Percentiles rank a stretch among this genome's conserved stretches.
Conservation (phyloP, 2,113 vertebrate species). For the Sinocyclocheilus maitianheensis region DNA sequence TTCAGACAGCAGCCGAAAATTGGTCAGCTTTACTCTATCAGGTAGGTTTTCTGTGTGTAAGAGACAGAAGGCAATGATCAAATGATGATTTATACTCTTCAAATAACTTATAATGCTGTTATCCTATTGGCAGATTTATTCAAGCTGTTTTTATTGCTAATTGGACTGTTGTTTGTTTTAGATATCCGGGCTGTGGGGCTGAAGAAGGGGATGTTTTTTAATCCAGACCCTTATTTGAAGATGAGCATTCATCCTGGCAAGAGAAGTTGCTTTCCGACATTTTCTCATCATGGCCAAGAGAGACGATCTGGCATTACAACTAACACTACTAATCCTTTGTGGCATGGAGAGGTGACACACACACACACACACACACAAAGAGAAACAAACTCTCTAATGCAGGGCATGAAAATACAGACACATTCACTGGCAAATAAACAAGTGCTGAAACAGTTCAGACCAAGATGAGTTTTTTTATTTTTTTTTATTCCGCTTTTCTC, state of each 20-base stretch:
- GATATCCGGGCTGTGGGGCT: slow-evolving; percentile 91
- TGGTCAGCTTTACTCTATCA: slow-evolving; percentile 94
- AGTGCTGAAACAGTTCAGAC: background rate
- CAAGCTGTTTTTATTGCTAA: background rate
- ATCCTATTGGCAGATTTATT: background rate
- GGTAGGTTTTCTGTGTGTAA: slow-evolving; percentile 74
- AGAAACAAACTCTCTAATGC: slow-evolving; percentile 14
- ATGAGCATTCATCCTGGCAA: slow-evolving; percentile 99
- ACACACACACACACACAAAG: background rate
- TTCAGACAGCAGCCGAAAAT: slow-evolving; percentile 86
- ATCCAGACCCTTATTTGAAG: slow-evolving; percentile 97
- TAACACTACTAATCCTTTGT: slow-evolving; percentile 95
- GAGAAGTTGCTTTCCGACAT: slow-evolving; percentile 92
- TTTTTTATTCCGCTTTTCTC: background rate
- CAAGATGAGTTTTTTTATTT: background rate
- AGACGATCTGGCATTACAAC: slow-evolving; percentile 93
- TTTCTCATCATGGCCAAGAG: slow-evolving; percentile 96
- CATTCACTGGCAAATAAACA: background rate
- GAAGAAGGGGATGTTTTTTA: slow-evolving; percentile 99
- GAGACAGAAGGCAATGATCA: background rate
- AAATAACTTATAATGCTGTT: background rate
- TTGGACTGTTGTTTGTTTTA: slow-evolving; percentile 57
- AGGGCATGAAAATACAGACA: background rate
- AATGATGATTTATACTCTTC: background rate
- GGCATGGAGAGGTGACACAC: slow-evolving; percentile 91